Percentiles rank a stretch among this genome's conserved stretches.
phyloP scores from a whole-genome alignment of 23 tunicate species.

The Clavelina lepadiformis region DNA sequence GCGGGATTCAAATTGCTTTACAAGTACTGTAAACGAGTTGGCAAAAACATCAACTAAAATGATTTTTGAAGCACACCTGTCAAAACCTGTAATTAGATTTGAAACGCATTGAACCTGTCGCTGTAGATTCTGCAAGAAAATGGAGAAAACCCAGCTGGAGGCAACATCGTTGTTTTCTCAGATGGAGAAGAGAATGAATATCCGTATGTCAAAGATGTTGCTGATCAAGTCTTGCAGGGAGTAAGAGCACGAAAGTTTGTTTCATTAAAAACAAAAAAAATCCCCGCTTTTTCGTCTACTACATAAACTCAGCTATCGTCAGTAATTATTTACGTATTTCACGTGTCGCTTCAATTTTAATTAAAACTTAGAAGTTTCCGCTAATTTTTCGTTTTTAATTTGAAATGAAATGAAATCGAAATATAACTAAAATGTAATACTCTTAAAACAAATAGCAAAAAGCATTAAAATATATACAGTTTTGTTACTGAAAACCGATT shows the following conservation, averaged over 20 bases:
- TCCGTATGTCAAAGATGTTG: slow-evolving; percentile 31
- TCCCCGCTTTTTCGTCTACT: background rate
- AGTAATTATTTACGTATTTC: no score
- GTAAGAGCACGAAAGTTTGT: slow-evolving; percentile 10
- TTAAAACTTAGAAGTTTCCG: no score
- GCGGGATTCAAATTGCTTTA: slow-evolving; percentile 22
- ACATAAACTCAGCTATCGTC: no score
- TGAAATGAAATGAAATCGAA: no score
- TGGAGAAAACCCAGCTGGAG: slow-evolving; percentile 37
- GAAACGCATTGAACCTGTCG: background rate
- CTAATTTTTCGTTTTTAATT: no score
- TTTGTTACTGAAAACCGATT: no score
- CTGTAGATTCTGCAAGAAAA: slow-evolving; percentile 24
- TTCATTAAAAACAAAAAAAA: background rate
- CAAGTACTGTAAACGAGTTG: slow-evolving; percentile 6
- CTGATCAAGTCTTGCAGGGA: slow-evolving; percentile 27
- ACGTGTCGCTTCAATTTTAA: no score
- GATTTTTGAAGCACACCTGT: no score
- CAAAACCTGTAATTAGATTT: no score
- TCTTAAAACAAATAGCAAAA: no score
- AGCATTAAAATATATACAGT: no score
- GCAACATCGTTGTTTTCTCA: slow-evolving; percentile 55
- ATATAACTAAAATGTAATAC: no score
- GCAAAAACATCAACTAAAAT: background rate
- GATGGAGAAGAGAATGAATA: slow-evolving; percentile 60